Conservation (phyloP, 2,113 vertebrate species). For the Limnothrissa miodon region DNA sequence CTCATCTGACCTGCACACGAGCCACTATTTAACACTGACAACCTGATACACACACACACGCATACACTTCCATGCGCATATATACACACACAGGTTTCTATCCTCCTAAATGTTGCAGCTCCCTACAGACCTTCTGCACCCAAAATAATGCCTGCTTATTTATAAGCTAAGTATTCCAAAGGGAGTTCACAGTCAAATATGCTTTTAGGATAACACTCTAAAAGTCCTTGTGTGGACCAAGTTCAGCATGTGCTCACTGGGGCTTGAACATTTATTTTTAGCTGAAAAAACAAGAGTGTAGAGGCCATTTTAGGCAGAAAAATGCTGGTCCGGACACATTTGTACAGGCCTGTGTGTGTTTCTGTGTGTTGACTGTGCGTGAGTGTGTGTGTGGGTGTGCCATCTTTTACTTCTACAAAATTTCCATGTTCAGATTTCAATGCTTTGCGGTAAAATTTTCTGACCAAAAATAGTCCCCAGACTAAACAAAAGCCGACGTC, state of each 20-base stretch:
- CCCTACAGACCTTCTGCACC: background rate
- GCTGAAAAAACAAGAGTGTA: conserved; percentile 36
- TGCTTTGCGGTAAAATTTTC: no score
- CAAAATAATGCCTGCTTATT: background rate
- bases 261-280: conserved; percentile 42
- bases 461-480: no score
- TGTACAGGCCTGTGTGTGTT: conserved; percentile 24
- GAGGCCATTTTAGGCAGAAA: conserved; percentile 67
- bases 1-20: background rate
- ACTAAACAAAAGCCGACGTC: no score
- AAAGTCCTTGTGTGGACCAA: conserved; percentile 11
- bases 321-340: conserved; percentile 43
- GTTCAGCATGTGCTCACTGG: background rate
- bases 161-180: background rate
- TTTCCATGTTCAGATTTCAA: background rate
- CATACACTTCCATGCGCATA: background rate
- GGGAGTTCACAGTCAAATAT: background rate
- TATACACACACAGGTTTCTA: background rate
- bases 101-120: background rate
- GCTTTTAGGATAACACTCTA: background rate
- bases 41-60: background rate
- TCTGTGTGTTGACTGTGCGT: background rate
- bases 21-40: background rate
- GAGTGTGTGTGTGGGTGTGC: background rate
- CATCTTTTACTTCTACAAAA: background rate